These are phyloP conservation scores for Diadumene lineata DNA, from an alignment of 92 coral and sea anemone genomes.

Conservation along the genomic window DNA sequence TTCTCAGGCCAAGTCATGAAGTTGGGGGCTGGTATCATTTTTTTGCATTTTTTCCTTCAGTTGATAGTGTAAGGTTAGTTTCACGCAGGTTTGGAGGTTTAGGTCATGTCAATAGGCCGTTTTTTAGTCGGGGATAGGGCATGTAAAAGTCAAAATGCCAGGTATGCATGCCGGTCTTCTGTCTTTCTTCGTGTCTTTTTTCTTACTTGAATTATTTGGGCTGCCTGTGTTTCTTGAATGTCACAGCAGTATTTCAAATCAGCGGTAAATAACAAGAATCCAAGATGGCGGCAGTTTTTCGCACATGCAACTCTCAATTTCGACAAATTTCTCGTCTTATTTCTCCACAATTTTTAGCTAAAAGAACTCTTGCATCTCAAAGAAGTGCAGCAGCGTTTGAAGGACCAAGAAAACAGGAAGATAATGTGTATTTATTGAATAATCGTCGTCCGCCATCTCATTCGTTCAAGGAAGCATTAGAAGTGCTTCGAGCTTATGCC, in stretches of 20 bases:
- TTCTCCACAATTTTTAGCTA: constrained; percentile 15
- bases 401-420: constrained; percentile 55
- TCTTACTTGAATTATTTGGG: too few relatives aligned
- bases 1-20: too few relatives aligned
- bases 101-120: too few relatives aligned
- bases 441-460: constrained; percentile 77
- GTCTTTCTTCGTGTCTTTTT: too few relatives aligned
- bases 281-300: constrained; percentile 63
- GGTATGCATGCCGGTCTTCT: too few relatives aligned
- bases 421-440: constrained; percentile 76
- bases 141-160: too few relatives aligned
- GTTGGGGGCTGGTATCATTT: too few relatives aligned
- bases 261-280: constrained; percentile 3
- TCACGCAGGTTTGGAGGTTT: too few relatives aligned
- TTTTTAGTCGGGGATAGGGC: too few relatives aligned
- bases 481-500: constrained; percentile 71
- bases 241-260: not conserved
- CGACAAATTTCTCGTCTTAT: constrained; percentile 9
- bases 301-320: constrained; percentile 14
- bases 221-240: too few relatives aligned
- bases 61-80: too few relatives aligned
- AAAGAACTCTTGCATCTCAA: constrained; percentile 47
- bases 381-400: constrained; percentile 35
- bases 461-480: constrained; percentile 65
- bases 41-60: too few relatives aligned